Base-by-base conservation (phyloP, 2,888 invertebrate genomes). In the Sisyra nigra region DNA sequence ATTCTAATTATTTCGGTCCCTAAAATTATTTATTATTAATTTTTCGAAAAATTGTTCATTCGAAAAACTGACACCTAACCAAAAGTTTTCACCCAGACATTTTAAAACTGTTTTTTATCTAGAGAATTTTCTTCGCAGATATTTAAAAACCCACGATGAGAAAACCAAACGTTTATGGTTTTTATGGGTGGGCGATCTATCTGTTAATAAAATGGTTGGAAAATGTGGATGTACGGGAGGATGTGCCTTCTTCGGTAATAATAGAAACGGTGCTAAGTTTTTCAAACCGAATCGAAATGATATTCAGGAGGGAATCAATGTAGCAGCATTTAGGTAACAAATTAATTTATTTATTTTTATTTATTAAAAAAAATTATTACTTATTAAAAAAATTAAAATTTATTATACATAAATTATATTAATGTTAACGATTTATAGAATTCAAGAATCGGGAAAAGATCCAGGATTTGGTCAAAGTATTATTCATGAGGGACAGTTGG, bases 171-270 rank as follows among this genome's bases (percentile, higher is more conserved):
- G 93, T 45, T 66, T 98, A 30, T 93, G 92, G 89, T 97, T 98
- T 58, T 63, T 98, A 18, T 97, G 96, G 96, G 79, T 85, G 0
- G 79, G 81, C 51, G 60, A 62, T 37, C 61, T 58, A 40, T 56
- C 57, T 14, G 71, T 74, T 2, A 76, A 77, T 50, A 68, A 70
- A 45, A 66, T 74, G 0, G 50, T 56, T 14, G 65, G 65, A 19
- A 85, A 83, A 51, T 98, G 97, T 59, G 97, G 96, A 1, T 98
- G 97, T 59, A 82, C 85, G 24, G 97, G 97, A 2, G 94, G 94
- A 1, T 94, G 93, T 57, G 71, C 72, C 9, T 98, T 98, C 66
- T 97, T 97, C 57, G 97, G 94, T 2, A 79, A 75, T 43, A 94
- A 94, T 61, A 74, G 77, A 55, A 92, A 93, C 59, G 96, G 94